phyloP scores from a whole-genome alignment of 2,797 vertebrate genomes.

The Coluber constrictor region DNA sequence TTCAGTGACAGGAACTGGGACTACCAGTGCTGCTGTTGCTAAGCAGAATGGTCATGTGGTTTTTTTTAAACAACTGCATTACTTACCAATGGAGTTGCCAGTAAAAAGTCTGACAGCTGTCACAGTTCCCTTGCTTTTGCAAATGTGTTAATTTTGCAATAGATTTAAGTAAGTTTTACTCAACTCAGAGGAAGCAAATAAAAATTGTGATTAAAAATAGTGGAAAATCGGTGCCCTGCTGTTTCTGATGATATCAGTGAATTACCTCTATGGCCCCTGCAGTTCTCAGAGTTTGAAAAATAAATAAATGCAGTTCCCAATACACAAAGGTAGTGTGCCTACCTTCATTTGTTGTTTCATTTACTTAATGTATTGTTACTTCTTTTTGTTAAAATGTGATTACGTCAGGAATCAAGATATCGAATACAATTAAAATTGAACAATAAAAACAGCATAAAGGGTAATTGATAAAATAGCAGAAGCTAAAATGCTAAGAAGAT shows the following conservation, averaged over 20 bases:
- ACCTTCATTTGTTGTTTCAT: too few species aligned
- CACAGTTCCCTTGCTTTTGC: neutral
- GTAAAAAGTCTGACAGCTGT: neutral
- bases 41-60: neutral
- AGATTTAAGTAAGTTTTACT: too few species aligned
- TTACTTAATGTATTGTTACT: neutral
- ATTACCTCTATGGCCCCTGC: too few species aligned
- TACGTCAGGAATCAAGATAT: neutral
- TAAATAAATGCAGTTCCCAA: too few species aligned
- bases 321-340: too few species aligned
- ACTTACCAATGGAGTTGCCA: neutral
- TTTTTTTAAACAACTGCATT: neutral
- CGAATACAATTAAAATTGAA: neutral
- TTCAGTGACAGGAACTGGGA: neutral
- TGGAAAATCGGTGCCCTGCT: too few species aligned
- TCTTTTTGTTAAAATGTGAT: neutral
- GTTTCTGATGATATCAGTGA: too few species aligned
- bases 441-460: neutral
- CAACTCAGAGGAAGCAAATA: too few species aligned
- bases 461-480: neutral
- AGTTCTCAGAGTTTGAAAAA: too few species aligned
- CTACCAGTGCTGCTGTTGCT: neutral
- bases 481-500: neutral
- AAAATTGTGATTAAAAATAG: too few species aligned
- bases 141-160: neutral